Evolutionary conservation across 1,140 invertebrate genomes (phyloP).

Genomic region (Belonocnema kinseyi): DNA sequence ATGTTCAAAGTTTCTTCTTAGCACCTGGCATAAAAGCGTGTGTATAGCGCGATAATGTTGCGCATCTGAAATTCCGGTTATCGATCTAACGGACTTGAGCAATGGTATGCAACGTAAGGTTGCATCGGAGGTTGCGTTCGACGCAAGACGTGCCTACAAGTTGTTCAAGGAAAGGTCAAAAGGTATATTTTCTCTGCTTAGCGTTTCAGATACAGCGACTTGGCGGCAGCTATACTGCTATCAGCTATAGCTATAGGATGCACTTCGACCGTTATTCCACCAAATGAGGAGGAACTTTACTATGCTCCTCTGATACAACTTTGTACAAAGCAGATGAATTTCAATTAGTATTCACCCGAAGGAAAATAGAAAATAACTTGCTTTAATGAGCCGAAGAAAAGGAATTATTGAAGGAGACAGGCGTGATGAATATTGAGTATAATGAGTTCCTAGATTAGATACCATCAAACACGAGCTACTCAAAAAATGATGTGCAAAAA

Average conservation of each 20-base stretch:
- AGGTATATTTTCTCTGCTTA: slow-evolving; percentile 31
- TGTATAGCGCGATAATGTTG: slow-evolving; percentile 18
- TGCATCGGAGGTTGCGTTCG: slow-evolving; percentile 27
- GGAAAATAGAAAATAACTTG: slow-evolving; percentile 8
- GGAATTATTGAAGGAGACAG: neutral
- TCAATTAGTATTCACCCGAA: slow-evolving; percentile 19
- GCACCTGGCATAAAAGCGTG: slow-evolving; percentile 23
- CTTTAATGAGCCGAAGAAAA: neutral
- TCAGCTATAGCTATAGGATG: slow-evolving; percentile 11
- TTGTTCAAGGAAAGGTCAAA: slow-evolving; percentile 31
- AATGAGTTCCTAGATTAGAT: neutral
- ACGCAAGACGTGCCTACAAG: slow-evolving; percentile 23
- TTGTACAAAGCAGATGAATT: slow-evolving; percentile 21
- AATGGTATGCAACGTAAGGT: slow-evolving; percentile 31
- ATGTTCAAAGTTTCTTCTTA: slow-evolving; percentile 13
- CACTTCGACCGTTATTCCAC: slow-evolving; percentile 6
- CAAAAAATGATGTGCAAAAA: neutral
- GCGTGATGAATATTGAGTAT: slow-evolving; percentile 4
- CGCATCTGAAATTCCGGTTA: slow-evolving; percentile 31
- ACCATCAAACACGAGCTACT: neutral
- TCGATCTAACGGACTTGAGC: slow-evolving; percentile 28
- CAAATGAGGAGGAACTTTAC: slow-evolving; percentile 5
- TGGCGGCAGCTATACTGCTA: neutral
- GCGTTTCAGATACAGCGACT: neutral
- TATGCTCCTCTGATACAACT: slow-evolving; percentile 5